Base-by-base conservation (phyloP, 2,113 vertebrate species). In the Scortum barcoo region DNA sequence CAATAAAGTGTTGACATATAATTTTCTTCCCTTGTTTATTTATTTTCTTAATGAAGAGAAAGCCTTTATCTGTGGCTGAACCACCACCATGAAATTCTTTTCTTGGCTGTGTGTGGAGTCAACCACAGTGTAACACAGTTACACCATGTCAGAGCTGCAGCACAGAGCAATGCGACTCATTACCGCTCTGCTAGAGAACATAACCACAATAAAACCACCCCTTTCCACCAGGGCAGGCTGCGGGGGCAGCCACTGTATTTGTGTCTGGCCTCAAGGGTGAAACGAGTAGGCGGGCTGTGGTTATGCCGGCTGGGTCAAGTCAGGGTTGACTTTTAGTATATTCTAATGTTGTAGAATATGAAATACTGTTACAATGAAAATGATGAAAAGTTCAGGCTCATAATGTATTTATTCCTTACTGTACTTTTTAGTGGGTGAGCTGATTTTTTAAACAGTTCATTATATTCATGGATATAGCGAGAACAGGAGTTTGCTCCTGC, bases 41-140 rank as follows among this genome's bases (percentile, higher is more conserved):
- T 82, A 71, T 78, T 88, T 84, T 62, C 83, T 86, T 81, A 91
- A 91, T 90, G 82, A 91, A 86, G 67, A 81, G 54, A 74, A 71
- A 80, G 77, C 80, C 73, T 83, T 90, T 91, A 91, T 93, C 86
- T 90, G 80, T 3, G 53, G 69, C 75, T 86, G 46, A 89, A 83
- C 81, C 80, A 66, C 63, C 76, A 91, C 75, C 84, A 84, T 92
- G 78, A 87, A 90, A 90, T 90, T 84, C 65, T 87, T 76, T 86
- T 80, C 73, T 54, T 72, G 62, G 71, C 77, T 78, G 57, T 81
- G 69, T 67, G 71, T 36, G 61, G 86, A 88, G 76, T 87, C 75
- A 56, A 38, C 70, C 73, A 46, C 75, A 78, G 62, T 50, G 26
- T 80, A 83, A 86, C 76, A 80, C 68, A 84, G 81, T 78, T 84